Evolutionary conservation across 2,888 invertebrate species (phyloP).

Genomic region (Cheiracanthium punctorium): DNA sequence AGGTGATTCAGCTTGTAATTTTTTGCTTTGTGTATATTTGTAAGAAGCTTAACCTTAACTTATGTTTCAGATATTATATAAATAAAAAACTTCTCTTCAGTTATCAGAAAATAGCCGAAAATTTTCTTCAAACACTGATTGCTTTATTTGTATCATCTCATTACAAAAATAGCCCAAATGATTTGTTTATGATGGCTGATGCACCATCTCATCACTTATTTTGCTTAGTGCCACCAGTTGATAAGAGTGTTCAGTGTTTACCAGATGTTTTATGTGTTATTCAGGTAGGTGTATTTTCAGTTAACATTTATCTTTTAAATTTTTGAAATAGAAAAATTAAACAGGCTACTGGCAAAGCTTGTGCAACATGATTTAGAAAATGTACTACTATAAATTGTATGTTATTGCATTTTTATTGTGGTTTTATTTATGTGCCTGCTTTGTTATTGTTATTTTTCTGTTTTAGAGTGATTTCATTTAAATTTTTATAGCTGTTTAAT

Average conservation of each 20-base stretch:
- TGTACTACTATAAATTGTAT: no score
- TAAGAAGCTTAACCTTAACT: neutral
- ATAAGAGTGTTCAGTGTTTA: constrained; percentile 81
- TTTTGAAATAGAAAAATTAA: no score
- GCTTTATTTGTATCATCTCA: constrained; percentile 97
- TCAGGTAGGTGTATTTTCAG: constrained; percentile 80
- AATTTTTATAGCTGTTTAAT: no score
- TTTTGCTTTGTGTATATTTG: no score
- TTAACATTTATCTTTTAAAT: constrained; percentile 11
- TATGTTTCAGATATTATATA: constrained; percentile 76
- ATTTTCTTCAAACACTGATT: constrained; percentile 93
- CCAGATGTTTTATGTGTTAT: constrained; percentile 95
- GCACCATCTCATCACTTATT: constrained; percentile 98
- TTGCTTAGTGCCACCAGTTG: constrained; percentile 91
- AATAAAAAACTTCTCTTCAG: constrained; percentile 94
- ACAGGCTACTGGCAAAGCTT: no score
- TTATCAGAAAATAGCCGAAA: constrained; percentile 89
- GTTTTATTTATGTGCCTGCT: no score
- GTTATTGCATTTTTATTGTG: no score
- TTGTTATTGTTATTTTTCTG: no score
- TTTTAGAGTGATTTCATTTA: no score
- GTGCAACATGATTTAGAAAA: no score
- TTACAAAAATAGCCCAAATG: constrained; percentile 99
- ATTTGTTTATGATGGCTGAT: constrained; percentile 97
- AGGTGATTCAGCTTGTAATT: no score